These are phyloP conservation scores for Leucoraja erinaceus DNA, from an alignment of 2,113 vertebrate species.

Conservation along the genomic window DNA sequence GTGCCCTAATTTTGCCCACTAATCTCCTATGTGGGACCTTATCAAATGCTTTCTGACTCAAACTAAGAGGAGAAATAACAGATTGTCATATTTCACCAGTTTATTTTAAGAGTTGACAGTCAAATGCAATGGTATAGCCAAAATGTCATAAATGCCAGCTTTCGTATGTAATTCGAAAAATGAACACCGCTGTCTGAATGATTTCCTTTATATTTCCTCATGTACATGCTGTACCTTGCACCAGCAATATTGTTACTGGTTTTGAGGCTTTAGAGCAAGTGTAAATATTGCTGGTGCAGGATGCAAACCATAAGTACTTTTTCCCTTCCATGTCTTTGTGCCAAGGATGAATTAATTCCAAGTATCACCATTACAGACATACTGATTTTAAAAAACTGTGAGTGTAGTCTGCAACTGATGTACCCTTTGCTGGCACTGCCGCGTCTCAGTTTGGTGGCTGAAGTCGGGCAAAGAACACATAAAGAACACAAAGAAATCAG, in stretches of 20 bases:
- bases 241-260: background rate
- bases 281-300: background rate
- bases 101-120: background rate
- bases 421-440: too few species aligned
- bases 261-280: background rate
- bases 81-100: too few species aligned
- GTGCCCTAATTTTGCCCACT: too few species aligned
- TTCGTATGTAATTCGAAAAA: background rate
- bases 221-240: background rate
- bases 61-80: background rate
- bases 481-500: too few species aligned
- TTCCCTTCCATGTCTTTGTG: background rate
- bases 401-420: background rate
- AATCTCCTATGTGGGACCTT: too few species aligned
- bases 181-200: background rate
- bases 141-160: background rate
- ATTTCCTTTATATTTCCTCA: background rate
- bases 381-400: background rate
- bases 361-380: background rate
- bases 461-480: too few species aligned
- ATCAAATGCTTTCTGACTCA: too few species aligned
- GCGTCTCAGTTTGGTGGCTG: too few species aligned
- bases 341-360: background rate
- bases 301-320: background rate
- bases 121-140: background rate